A percentile compares a stretch with the other conserved stretches of the same genome.
These are phyloP conservation scores for Lytechinus pictus DNA, from an alignment of 35 echinoderm and acorn worm species.

Conservation along the genomic window DNA sequence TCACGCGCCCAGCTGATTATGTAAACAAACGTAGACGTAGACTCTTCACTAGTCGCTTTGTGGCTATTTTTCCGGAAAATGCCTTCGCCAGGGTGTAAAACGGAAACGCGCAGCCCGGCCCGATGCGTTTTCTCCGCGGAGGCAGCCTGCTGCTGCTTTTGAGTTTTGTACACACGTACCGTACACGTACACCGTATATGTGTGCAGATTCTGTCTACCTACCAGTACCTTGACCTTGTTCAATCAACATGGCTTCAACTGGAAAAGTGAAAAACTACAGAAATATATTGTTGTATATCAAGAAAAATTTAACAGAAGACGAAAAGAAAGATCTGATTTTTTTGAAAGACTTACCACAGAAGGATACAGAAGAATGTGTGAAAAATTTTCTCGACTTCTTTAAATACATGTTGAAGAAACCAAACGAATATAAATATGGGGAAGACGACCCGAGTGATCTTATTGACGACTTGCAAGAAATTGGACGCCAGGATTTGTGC, in stretches of 20 bases:
- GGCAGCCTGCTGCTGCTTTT: no score
- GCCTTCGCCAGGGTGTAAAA: no score
- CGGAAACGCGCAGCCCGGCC: no score
- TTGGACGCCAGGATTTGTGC: not conserved
- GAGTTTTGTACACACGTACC: no score
- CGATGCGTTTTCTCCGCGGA: no score
- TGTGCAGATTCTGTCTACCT: no score
- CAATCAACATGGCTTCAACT: not conserved
- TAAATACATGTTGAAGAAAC: not conserved
- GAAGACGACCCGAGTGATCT: not conserved
- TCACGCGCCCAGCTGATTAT: no score
- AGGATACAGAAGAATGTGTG: not conserved
- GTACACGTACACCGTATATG: no score
- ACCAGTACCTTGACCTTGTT: no score
- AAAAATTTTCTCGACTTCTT: not conserved
- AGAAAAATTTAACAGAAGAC: not conserved
- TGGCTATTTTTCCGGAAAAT: no score
- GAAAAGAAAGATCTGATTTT: not conserved
- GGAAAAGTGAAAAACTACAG: not conserved
- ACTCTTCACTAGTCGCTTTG: no score
- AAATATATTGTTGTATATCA: not conserved
- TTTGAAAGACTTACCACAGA: not conserved
- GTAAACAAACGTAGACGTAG: no score
- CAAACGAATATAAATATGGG: not conserved
- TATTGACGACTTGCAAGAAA: not conserved